Evolutionary conservation across 2,797 vertebrate genomes (phyloP).

Genomic region (Cyprinodon diabolis): DNA sequence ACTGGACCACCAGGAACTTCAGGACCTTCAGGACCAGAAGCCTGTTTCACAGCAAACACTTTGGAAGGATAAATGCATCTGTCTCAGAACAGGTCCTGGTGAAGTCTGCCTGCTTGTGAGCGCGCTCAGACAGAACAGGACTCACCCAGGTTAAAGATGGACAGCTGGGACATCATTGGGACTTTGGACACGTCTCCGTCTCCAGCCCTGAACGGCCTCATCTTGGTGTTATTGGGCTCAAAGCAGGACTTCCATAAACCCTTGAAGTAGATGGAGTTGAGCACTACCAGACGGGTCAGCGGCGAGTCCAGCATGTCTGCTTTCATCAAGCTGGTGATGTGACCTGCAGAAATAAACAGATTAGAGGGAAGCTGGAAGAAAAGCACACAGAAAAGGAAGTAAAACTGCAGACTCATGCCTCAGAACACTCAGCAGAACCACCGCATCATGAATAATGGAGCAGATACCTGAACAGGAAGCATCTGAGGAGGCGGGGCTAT

Average conservation of each 20-base stretch:
- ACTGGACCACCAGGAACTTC: too few relatives aligned
- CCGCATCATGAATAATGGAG: too few relatives aligned
- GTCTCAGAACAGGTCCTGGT: too few relatives aligned
- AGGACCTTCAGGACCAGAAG: too few relatives aligned
- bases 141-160: constrained; percentile 90
- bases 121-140: background rate
- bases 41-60: too few relatives aligned
- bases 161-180: constrained; percentile 92
- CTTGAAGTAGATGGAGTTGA: constrained; percentile 95
- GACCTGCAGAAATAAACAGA: constrained; percentile 77
- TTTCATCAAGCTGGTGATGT: constrained; percentile 87
- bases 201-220: constrained; percentile 83
- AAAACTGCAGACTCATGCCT: too few relatives aligned
- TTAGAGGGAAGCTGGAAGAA: constrained; percentile 2
- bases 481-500: too few relatives aligned
- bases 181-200: constrained; percentile 88
- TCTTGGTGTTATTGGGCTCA: constrained; percentile 91
- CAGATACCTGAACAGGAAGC: too few relatives aligned
- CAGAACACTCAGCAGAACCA: too few relatives aligned
- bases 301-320: constrained; percentile 83
- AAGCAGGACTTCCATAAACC: constrained; percentile 95
- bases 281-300: constrained; percentile 86
- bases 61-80: too few relatives aligned
- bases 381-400: background rate
- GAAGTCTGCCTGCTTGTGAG: background rate